A percentile compares a stretch with the other conserved stretches of the same genome.
phyloP scores from a whole-genome alignment of 2,888 invertebrate species.

The Eupsilia transversa region DNA sequence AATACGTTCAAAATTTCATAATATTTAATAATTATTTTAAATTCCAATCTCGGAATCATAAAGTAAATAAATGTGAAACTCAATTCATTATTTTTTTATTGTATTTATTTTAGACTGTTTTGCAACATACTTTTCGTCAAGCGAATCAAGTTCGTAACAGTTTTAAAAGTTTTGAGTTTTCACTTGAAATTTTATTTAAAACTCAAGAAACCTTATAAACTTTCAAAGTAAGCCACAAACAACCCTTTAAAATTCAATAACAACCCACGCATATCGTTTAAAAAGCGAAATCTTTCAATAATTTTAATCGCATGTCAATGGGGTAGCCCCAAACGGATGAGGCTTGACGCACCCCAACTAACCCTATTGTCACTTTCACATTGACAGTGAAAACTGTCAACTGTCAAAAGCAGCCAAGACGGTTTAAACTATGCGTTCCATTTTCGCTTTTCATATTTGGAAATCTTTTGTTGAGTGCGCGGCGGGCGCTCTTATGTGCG shows the following conservation, averaged over 20 bases:
- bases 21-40: too few relatives aligned
- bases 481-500: constrained; percentile 75
- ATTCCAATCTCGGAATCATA: too few relatives aligned
- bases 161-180: constrained; percentile 33
- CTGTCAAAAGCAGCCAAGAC: constrained; percentile 89
- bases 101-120: background rate
- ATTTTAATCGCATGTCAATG: constrained; percentile 88
- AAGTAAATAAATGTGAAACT: background rate
- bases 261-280: constrained; percentile 68
- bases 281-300: constrained; percentile 85
- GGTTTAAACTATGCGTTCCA: constrained; percentile 89
- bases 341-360: constrained; percentile 87
- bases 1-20: too few relatives aligned
- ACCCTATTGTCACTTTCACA: constrained; percentile 83
- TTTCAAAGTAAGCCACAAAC: constrained; percentile 69
- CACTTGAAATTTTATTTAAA: constrained; percentile 32
- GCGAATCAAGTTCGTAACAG: constrained; percentile 3
- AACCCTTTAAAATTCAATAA: constrained; percentile 81
- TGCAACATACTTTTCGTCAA: background rate
- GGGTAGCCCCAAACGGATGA: constrained; percentile 75
- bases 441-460: constrained; percentile 85
- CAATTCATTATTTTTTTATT: background rate
- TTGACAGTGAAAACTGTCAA: constrained; percentile 90
- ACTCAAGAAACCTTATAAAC: constrained; percentile 65
- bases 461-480: constrained; percentile 79